Evolutionary conservation across 2,888 invertebrate species (phyloP).

Genomic region (Poecilobothrus nobilitatus): DNA sequence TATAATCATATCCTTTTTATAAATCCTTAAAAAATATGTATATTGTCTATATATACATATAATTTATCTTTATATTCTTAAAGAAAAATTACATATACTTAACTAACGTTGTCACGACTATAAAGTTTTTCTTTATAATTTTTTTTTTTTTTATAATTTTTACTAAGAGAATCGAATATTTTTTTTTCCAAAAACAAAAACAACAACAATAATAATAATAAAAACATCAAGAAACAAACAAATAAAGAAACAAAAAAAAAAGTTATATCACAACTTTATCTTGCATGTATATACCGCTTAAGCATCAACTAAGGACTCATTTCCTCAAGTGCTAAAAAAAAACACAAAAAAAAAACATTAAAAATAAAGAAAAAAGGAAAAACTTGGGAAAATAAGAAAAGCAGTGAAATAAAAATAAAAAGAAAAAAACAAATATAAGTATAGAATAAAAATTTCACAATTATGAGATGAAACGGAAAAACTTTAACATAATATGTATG

Average conservation of each 20-base stretch:
- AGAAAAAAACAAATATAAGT: too few species aligned
- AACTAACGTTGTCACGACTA: background rate
- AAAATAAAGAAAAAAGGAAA: background rate
- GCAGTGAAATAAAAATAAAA: too few species aligned
- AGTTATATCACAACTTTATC: constrained; percentile 1
- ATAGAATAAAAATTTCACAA: background rate
- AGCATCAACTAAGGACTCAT: constrained; percentile 6
- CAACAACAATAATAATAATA: background rate
- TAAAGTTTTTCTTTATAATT: background rate
- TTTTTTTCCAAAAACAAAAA: too few species aligned
- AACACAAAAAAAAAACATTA: background rate
- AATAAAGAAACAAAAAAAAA: background rate
- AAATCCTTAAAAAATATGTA: background rate
- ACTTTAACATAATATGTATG: background rate
- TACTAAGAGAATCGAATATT: too few species aligned
- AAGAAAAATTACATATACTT: too few species aligned
- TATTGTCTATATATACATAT: too few species aligned
- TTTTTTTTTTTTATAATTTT: too few species aligned
- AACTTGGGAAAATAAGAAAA: background rate
- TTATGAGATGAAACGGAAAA: constrained; percentile 6
- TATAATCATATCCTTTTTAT: background rate
- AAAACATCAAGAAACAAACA: background rate
- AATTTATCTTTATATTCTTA: too few species aligned
- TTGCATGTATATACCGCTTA: background rate
- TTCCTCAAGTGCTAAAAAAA: constrained; percentile 1